Evolutionary conservation across 2,113 vertebrate genomes (phyloP), one percentile per base, ranked within the genome.

Genomic region (Speoplatyrhinus poulsoni): DNA sequence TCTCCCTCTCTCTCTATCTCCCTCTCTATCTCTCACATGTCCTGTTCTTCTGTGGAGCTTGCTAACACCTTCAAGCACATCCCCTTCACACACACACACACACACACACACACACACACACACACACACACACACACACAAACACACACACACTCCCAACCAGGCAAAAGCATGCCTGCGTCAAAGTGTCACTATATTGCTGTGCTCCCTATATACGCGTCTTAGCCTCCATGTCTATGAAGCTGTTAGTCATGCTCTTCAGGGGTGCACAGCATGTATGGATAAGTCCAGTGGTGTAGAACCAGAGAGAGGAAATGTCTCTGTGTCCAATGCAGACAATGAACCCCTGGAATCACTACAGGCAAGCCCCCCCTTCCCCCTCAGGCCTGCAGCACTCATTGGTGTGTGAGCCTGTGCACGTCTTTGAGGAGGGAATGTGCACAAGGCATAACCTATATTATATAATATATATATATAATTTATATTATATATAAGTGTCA

Each of bases 251-350:
- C 52, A 54, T 15, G 52, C 52, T 54, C 67, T 15, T 46, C 9
- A 47, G 46, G 0, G 56, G 62, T 53, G 64, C 66, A 72, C 68
- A 80, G 57, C 67, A 78, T 50, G 52, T 60, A 56, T 60, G 54
- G 17, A 70, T 57, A 67, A 76, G 60, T 58, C 63, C 2, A 46
- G 36, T 12, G 62, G 69, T 55, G 71, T 47, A 66, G 50, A 69
- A 16, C 41, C 55, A 60, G 13, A 62, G 19, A 69, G n/a, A 75
- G 17, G 46, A 33, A 64, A 46, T 26, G 53, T n/a, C 60, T 5
- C 41, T 50, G 32, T 62, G 33, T 54, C 9, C 56, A 9, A 63
- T 74, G 63, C 9, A 64, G 56, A 68, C 56, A 15, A 15, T 55
- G 55, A 62, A 13, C 7, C 12, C 46, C 16, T 19, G 53, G 19